These are phyloP conservation scores for Tachuris rubrigastra DNA, from an alignment of 2,113 vertebrate species.

Conservation along the genomic window DNA sequence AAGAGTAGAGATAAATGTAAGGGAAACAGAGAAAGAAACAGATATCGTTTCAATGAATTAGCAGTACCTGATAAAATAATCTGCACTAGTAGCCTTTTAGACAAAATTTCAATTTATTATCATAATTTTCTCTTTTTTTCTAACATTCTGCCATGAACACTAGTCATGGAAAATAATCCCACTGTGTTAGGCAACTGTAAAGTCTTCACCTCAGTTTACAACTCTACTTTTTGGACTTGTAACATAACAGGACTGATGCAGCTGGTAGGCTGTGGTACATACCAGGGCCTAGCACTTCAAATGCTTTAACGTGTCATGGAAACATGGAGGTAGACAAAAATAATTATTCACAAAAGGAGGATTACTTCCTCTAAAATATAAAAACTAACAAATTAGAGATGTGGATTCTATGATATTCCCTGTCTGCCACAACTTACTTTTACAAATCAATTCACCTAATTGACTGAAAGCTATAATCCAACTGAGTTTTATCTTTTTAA, in stretches of 20 bases:
- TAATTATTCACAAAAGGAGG: neutral
- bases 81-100: neutral
- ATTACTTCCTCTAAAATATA: neutral
- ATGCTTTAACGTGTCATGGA: neutral
- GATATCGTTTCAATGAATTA: neutral
- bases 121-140: neutral
- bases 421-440: neutral
- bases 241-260: neutral
- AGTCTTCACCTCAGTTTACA: neutral
- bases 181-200: neutral
- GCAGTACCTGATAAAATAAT: neutral
- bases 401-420: neutral
- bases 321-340: neutral
- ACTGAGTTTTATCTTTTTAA: neutral
- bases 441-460: neutral
- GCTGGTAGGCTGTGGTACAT: neutral
- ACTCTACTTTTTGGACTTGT: neutral
- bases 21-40: conserved; percentile 22
- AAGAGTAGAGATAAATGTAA: neutral
- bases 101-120: neutral
- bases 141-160: neutral
- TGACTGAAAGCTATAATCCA: neutral
- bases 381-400: neutral
- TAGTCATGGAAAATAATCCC: neutral
- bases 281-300: neutral